phyloP scores from a whole-genome alignment of 2,113 vertebrate genomes.

The Romanogobio albipinnatus region DNA sequence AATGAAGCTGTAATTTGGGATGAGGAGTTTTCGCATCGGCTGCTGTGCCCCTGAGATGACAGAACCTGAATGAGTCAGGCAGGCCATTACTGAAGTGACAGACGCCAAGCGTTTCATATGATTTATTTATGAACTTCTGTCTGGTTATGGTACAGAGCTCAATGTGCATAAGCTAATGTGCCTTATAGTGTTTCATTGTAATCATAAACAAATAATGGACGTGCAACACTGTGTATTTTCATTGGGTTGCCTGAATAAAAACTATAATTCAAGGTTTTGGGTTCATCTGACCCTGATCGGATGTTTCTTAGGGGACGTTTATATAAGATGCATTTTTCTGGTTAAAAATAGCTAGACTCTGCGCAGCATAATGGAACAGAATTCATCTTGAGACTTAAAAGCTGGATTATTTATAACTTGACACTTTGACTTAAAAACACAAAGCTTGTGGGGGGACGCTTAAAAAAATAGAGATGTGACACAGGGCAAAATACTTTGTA shows the following conservation, averaged over 20 bases:
- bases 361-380: neutral
- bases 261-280: neutral
- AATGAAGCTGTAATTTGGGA: conserved; percentile 23
- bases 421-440: neutral
- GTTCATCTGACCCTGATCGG: neutral
- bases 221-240: neutral
- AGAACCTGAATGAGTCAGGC: neutral
- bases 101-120: conserved; percentile 26
- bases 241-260: neutral
- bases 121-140: conserved; percentile 36
- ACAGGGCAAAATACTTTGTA: neutral
- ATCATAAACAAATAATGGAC: neutral
- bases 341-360: neutral
- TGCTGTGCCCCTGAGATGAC: conserved; percentile 5
- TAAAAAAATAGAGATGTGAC: neutral
- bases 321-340: neutral
- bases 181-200: neutral
- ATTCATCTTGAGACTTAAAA: neutral
- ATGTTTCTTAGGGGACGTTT: neutral
- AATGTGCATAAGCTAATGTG: neutral
- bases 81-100: conserved; percentile 34
- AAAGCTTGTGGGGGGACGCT: neutral
- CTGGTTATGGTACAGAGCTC: neutral
- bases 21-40: neutral
- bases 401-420: neutral